Conservation (phyloP, 1,140 invertebrate species). For the Sinella curviseta region DNA sequence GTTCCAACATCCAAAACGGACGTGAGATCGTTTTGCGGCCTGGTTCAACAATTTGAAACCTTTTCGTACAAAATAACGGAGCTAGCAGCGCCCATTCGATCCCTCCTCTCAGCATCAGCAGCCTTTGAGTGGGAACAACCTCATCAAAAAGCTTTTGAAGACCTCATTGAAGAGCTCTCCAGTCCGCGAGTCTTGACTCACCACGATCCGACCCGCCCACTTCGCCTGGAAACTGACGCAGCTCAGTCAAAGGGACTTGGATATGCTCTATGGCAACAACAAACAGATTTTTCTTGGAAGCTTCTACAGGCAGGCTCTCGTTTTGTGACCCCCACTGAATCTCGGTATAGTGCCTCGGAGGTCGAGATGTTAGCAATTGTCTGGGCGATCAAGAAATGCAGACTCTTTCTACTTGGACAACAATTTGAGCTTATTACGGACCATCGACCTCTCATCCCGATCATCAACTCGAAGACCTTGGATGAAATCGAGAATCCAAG, state of each 20-base stretch:
- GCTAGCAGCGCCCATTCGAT: background rate
- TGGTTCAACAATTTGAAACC: conserved; percentile 4
- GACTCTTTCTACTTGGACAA: background rate
- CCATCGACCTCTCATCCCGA: too few relatives aligned
- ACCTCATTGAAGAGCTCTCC: background rate
- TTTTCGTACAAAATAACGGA: background rate
- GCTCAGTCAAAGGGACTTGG: too few relatives aligned
- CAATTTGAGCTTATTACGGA: background rate
- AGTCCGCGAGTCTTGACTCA: background rate
- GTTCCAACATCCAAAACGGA: background rate
- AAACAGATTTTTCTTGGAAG: background rate
- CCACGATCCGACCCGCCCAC: background rate
- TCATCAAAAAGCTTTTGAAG: background rate
- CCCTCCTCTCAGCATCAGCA: background rate
- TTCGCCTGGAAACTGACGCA: too few relatives aligned
- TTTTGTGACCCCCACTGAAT: background rate
- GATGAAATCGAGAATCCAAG: background rate
- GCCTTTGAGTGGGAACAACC: background rate
- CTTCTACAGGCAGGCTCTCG: background rate
- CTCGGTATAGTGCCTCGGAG: background rate
- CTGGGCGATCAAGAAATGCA: background rate
- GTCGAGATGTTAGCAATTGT: background rate
- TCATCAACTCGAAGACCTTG: background rate
- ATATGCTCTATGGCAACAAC: too few relatives aligned
- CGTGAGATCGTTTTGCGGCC: background rate